Base-by-base conservation (phyloP, 2,888 invertebrate species). In the Cheilosia vernalis region DNA sequence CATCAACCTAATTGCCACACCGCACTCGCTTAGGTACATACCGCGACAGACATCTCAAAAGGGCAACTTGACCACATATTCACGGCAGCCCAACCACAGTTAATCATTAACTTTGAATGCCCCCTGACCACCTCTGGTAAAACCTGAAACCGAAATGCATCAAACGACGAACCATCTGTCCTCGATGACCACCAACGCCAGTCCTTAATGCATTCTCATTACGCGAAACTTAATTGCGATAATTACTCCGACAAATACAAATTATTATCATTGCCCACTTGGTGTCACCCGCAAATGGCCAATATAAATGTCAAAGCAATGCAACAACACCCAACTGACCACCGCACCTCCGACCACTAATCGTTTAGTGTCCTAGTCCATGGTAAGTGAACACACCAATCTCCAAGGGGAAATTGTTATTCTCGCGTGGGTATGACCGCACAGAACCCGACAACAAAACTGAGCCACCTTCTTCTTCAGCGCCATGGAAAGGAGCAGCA, bases 221-320 rank as follows among this genome's bases (percentile, higher is more conserved):
- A 27, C 49, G 49, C 74, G 40, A 56, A 44, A 56, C 40, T 56
- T 74, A 74, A 74, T 74, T 64, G 56, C 74, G 56, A 60, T 76
- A 66, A 69, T 77, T 77, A 61, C 77, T 67, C 47, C 53, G 63
- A 56, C 21, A 49, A 78, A 55, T 24, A 42, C 40, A 63, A 78
- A 63, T 72, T 70, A 79, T 79, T 64, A 51, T 64, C 58, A 30
- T 64, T 64, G 72, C 63, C 78, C 70, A 69, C 40, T 61, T 47
- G 69, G 63, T 78, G 70, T 72, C 64, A 63, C 44, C 78, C 70
- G n/a, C 78, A 78, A 78, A 63, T 70, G 72, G 42, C 72, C 78
- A 51, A 56, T 64, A 64, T 64, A 72, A 79, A 64, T 79, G 58
- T 64, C 78, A 78, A 67, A 51, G 61, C 61, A 73, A 63, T 55